Base-by-base conservation (phyloP, 2,113 vertebrate genomes). In the Emydocephalus ijimae region DNA sequence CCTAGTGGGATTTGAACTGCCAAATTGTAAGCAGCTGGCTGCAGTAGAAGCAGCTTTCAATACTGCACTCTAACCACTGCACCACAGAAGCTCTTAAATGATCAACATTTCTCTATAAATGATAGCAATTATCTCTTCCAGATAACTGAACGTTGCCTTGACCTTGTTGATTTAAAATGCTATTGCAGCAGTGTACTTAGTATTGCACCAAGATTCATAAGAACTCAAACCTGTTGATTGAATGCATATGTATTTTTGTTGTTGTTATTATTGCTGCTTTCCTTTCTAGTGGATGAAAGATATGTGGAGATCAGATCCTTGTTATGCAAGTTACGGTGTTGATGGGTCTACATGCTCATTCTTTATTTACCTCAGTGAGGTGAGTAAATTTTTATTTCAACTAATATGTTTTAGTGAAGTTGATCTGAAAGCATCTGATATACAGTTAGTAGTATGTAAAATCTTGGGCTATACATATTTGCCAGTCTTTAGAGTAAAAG, bases 291-390 rank as follows among this genome's bases (percentile, higher is more conserved):
- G 99, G 99, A 99, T 99, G 99, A 99, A 98, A 97, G 99, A 99
- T 94, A 99, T 99, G 99, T 99, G 99, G 99, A 98, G 98, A 86
- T 99, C 99, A 0, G 99, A 99, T 96, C 97, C 98, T 94, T 99
- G 99, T 97, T 99, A 99, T 0, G 95, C 97, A 43, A 99, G 98
- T 94, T 99, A 99, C 0, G 99, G 99, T 39, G 99, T 99, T 89
- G 99, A 99, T 52, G 99, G 99, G 18, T 99, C 99, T 96, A 98
- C 98, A 0, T 99, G 99, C 97, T 99, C 99, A 92, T 99, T 98
- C 96, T 99, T 99, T 98, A 99, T 99, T 98, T 99, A 99, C 98
- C 99, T 99, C 97, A 99, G 99, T 96, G 99, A 99, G 99, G 99
- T 99, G 94, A 98, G 98, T 97, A 50, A 59, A 43, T 74, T 52